These are phyloP conservation scores for Hofmannophila pseudospretella DNA, from an alignment of 2,888 invertebrate species.

Conservation along the genomic window DNA sequence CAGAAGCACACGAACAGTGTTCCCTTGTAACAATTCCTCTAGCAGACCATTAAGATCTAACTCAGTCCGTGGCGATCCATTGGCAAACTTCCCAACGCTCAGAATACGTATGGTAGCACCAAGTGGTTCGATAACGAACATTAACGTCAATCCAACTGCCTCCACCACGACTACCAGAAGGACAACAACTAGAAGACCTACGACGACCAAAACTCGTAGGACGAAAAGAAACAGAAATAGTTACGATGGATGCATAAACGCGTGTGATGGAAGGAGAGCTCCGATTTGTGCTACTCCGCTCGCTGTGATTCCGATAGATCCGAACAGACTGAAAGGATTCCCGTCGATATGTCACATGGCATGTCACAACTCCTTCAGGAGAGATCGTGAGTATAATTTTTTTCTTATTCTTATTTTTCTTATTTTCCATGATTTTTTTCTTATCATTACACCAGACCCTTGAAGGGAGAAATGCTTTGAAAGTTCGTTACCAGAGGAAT, in stretches of 20 bases:
- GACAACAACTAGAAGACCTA: constrained; percentile 35
- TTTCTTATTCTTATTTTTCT: no score
- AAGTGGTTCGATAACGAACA: constrained; percentile 51
- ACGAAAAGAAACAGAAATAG: constrained; percentile 46
- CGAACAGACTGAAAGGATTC: constrained; percentile 60
- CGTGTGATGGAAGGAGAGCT: constrained; percentile 48
- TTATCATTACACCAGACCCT: no score
- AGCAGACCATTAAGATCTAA: background rate
- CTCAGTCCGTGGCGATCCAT: constrained; percentile 2
- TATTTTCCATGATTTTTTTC: no score
- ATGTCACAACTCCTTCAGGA: constrained; percentile 64
- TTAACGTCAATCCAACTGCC: constrained; percentile 40
- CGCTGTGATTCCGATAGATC: constrained; percentile 41
- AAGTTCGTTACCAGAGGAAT: no score
- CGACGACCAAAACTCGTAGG: constrained; percentile 28
- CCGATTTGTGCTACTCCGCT: constrained; percentile 58
- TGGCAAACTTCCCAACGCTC: constrained; percentile 23
- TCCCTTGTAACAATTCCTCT: constrained; percentile 10
- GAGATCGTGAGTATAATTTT: constrained; percentile 44
- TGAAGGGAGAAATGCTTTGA: no score
- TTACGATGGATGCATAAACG: constrained; percentile 51
- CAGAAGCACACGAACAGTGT: background rate
- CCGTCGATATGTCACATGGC: constrained; percentile 69
- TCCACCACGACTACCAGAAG: constrained; percentile 19
- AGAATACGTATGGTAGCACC: constrained; percentile 55